Evolutionary conservation across 2,797 vertebrate genomes (phyloP).

Genomic region (Clarias laeviceps): DNA sequence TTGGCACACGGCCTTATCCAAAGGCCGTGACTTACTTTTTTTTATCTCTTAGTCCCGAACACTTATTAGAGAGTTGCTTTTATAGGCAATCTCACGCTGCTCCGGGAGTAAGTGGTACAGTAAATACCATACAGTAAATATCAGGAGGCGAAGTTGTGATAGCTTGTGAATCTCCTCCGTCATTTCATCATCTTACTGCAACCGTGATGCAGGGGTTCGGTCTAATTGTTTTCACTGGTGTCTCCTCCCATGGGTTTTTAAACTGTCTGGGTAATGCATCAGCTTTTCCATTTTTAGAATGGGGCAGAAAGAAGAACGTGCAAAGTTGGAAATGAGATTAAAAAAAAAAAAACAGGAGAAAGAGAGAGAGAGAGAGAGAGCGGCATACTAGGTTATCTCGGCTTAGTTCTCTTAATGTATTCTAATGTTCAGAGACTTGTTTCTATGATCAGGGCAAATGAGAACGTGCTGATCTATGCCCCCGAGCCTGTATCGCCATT

Average conservation of each 20-base stretch:
- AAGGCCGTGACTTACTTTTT: too few species aligned
- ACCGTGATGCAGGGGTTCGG: neutral
- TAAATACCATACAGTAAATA: neutral
- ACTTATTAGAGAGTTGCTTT: neutral
- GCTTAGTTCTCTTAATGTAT: neutral
- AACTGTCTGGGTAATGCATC: conserved; percentile 1
- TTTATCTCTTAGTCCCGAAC: too few species aligned
- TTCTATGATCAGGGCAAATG: conserved; percentile 19
- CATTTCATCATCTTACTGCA: neutral
- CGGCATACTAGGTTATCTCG: neutral
- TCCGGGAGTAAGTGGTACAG: neutral
- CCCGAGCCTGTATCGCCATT: neutral
- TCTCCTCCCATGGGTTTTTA: neutral
- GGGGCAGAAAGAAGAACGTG: neutral
- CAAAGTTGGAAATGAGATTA: neutral
- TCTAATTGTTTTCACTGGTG: conserved; percentile 7
- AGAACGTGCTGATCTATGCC: neutral
- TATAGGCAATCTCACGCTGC: neutral
- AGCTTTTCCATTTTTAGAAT: conserved; percentile 1
- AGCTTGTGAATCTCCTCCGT: neutral
- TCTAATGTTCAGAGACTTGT: conserved; percentile 4
- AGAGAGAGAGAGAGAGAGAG: too few species aligned
- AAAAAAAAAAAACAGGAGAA: neutral
- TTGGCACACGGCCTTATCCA: too few species aligned
- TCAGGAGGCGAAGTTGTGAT: too few species aligned